Evolutionary conservation across 2,888 invertebrate genomes (phyloP), one percentile per base, ranked within the genome.

Genomic region (Polymixis flavicincta): DNA sequence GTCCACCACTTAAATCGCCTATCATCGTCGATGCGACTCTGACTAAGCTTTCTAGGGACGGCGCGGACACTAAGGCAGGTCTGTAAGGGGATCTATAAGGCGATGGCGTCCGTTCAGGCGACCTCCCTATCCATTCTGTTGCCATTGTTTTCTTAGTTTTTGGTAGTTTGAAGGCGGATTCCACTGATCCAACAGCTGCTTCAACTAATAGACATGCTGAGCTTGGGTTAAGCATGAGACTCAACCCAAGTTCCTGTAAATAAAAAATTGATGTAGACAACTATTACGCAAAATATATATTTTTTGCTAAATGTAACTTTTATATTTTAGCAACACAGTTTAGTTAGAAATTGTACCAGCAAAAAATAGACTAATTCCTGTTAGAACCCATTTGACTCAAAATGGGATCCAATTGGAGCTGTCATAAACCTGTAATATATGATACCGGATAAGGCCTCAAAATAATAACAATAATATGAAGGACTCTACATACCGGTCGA

Each of bases 121-220:
- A 97, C 89, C 98, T 98, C 87, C 98, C 98, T 71, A 99, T 95
- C 99, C 99, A 99, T 92, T 98, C 99, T 82, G 98, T 98, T 97
- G 99, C 98, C 90, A 99, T 97, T 0, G 97, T 97, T 95, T 99
- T 99, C 94, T 99, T 99, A 0, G 99, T 99, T 96, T 99, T 99
- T 0, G 99, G 99, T 90, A 98, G 98, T 93, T 99, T 99, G 90
- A 99, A 99, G 69, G 98, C 98, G 1, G 97, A 97, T 81, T 98
- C 98, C 11, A 98, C 95, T 0, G 98, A 98, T 7, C 98, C 98
- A 8, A 98, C 98, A 0, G 98, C 98, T 0, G 98, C 98, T 85
- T 98, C 98, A 8, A 98, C 98, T 71, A 98, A 92, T 32, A 98
- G 94, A 91, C 98, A 98, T 0, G 98, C 98, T 4, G 98, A 98